Conservation (phyloP, 2,888 invertebrate genomes). For the Saturnia japonica region DNA sequence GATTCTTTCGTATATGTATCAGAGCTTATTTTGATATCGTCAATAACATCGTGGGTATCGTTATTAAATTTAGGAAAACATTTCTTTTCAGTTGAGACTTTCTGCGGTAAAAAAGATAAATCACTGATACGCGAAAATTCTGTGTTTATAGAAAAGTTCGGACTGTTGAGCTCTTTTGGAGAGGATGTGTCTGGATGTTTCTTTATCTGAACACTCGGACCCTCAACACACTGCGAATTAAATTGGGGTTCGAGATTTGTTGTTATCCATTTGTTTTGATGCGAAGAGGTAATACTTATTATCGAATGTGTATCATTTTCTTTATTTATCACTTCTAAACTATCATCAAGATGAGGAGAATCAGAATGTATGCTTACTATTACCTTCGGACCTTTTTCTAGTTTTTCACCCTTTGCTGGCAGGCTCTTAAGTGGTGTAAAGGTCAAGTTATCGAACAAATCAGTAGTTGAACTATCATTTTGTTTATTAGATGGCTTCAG, state of each 20-base stretch:
- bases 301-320: slow-evolving; percentile 69
- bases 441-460: slow-evolving; percentile 69
- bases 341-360: slow-evolving; percentile 68
- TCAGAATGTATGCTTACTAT: slow-evolving; percentile 66
- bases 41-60: slow-evolving; percentile 62
- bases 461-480: slow-evolving; percentile 43
- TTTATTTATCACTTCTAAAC: slow-evolving; percentile 60
- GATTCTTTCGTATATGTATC: slow-evolving; percentile 81
- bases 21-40: slow-evolving; percentile 66
- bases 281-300: slow-evolving; percentile 57
- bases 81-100: slow-evolving; percentile 75
- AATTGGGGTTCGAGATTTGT: slow-evolving; percentile 47
- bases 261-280: slow-evolving; percentile 60
- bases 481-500: slow-evolving; percentile 64
- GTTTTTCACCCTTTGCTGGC: slow-evolving; percentile 54
- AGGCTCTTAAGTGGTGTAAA: slow-evolving; percentile 68
- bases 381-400: slow-evolving; percentile 66
- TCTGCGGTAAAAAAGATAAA: slow-evolving; percentile 68
- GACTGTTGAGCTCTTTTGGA: slow-evolving; percentile 71
- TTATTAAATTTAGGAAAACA: slow-evolving; percentile 56
- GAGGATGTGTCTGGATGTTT: slow-evolving; percentile 76
- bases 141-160: slow-evolving; percentile 75
- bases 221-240: slow-evolving; percentile 45
- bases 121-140: slow-evolving; percentile 76
- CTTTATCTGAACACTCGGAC: slow-evolving; percentile 51